Base-by-base conservation (phyloP, 1,140 invertebrate genomes). In the Polypedilum pembai region DNA sequence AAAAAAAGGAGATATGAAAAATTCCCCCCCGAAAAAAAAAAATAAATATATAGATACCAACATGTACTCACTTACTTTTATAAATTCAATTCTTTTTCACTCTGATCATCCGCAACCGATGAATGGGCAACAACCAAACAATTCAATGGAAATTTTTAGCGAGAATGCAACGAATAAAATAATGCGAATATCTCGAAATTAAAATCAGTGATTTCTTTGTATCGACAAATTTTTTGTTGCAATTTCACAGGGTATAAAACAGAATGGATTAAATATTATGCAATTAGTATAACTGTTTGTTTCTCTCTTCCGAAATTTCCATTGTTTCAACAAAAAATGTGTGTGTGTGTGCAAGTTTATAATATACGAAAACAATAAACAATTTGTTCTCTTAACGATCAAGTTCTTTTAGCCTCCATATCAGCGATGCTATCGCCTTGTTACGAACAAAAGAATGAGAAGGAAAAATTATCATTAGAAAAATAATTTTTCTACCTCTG, bases 251-350 rank as follows among this genome's bases (percentile, higher is more conserved):
- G 45, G 12, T 56, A 56, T 15, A 56, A 56, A 56, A n/a, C 24
- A 33, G 24, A 33, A 33, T 33, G 45, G n/a, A 56, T 56, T 33
- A n/a, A 56, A 56, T 56, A 56, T 56, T 56, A 56, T 56, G 45
- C 45, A 56, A 56, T 56, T 56, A 56, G 45, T 56, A 56, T 56
- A 56, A 56, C 45, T 56, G 45, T 56, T 56, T 56, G 45, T 56
- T 56, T n/a, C 45, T 56, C n/a, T 56, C 45, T 33, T 33, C 24
- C 24, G 24, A 56, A 56, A 56, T 15, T 15, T 56, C 10, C n/a
- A 15, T 56, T 56, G n/a, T 56, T 56, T 56, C 45, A 56, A 56
- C n/a, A 15, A 56, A 56, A n/a, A n/a, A n/a, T n/a, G n/a, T n/a
- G n/a, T n/a, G n/a, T n/a, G n/a, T n/a, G n/a, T n/a, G n/a, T n/a